Base-by-base conservation (phyloP, 2,113 vertebrate species). In the Scomber japonicus region DNA sequence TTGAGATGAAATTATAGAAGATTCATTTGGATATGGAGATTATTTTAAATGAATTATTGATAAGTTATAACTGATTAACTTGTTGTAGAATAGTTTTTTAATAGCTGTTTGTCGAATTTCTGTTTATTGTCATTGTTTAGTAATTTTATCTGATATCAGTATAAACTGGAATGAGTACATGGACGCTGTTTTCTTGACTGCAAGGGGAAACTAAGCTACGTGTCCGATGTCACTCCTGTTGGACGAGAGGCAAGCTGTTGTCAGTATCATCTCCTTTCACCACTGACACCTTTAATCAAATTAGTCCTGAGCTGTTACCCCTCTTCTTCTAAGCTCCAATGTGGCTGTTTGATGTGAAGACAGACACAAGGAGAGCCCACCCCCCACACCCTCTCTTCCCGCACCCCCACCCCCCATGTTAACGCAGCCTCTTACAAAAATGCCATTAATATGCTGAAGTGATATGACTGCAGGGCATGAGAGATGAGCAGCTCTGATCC, bases 201-300 rank as follows among this genome's bases (percentile, higher is more conserved):
- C 2, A 24, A 3, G 4, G 8, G 27, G 70, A 61, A 57, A 46
- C 13, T 0, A 2, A 0, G 19, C 27, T 62, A 17, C 27, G 7
- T 57, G 30, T 2, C 45, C 7, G 4, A 16, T 19, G 30, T 56
- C 3, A 1, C 53, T 61, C 19, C 54, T 57, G 12, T 27, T 71
- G 15, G 21, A 71, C 49, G 53, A 53, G 48, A 72, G 30, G 49
- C 12, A 71, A 84, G 80, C 19, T 70, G 62, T 54, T 11, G 24
- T 66, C 44, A 51, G 21, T n/a, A 57, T 83, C 57, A 40, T 46
- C 61, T 84, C 66, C 61, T 67, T 31, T 68, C 55, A 40, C 72
- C 60, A 80, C 13, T 55, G 88, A 70, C 51, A 54, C 53, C 60
- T 82, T 90, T 89, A 91, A 91, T 91, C 81, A 72, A 88, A 93